Base-by-base conservation (phyloP, 2,888 invertebrate species). In the Parnassius glacialis region DNA sequence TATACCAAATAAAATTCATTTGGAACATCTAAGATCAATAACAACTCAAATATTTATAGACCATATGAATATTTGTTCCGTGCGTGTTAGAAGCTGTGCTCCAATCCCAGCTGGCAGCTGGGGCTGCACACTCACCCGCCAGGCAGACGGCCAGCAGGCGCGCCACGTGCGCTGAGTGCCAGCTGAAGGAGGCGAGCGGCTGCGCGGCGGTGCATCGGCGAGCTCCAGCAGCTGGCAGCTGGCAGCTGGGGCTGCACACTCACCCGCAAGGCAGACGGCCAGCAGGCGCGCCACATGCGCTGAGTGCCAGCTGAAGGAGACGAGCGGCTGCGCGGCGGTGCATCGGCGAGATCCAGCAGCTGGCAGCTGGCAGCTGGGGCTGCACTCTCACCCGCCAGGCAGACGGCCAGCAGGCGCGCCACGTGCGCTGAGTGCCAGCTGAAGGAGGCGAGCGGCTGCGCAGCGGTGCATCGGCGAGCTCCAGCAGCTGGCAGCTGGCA, bases 251-350 rank as follows among this genome's bases (percentile, higher is more conserved):
- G 25, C 13, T 41, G 20, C 5, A 3, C 10, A 43, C 55, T 20
- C 53, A 93, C 93, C 93, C 54, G 91, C 87, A 1, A 91, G 76
- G n/a, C 93, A 89, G 55, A 95, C 93, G 0, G 95, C 94, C 58
- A 97, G 86, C 68, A 97, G 88, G 44, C 96, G 87, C 75, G 96
- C 96, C 81, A 95, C 95, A 75, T 97, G 95, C 5, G 92, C 92
- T 1, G 96, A 95, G 87, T 98, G 98, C 97, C 98, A 98, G 45
- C 95, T 94, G 83, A 97, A 96, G 65, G 97, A 95, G 10, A 95
- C 94, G 25, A 25, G 25, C 25, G 25, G 25, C 25, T 25, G 25
- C 25, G 25, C 3, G 25, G 25, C 25, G 25, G 25, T 3, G 25
- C 25, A 25, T n/a, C 25, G 25, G 2, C 25, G 25, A 1, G 25